These are phyloP conservation scores for Scaptomyza pallida DNA, from an alignment of 1,140 invertebrate genomes.

Conservation along the genomic window DNA sequence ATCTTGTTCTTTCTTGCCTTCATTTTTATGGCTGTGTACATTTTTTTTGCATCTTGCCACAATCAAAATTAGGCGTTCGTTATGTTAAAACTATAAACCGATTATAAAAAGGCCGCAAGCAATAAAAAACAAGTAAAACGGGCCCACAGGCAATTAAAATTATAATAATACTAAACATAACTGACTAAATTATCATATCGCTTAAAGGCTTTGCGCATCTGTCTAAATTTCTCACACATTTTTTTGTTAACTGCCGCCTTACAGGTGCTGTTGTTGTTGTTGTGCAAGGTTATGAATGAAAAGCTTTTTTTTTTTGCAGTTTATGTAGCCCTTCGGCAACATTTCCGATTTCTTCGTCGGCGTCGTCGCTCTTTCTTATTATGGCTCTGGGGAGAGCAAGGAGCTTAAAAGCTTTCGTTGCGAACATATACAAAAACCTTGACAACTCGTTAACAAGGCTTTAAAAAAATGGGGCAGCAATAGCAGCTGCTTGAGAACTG, in stretches of 20 bases:
- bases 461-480: conserved; percentile 17
- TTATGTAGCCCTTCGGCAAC: conserved; percentile 40
- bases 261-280: conserved; percentile 12
- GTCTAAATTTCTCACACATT: background rate
- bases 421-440: conserved; percentile 16
- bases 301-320: conserved; percentile 68
- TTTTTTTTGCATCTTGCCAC: too few relatives aligned
- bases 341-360: conserved; percentile 32
- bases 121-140: too few relatives aligned
- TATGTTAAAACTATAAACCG: conserved; percentile 46
- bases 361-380: conserved; percentile 4
- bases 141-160: too few relatives aligned
- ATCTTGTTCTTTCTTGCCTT: background rate
- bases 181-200: conserved; percentile 10
- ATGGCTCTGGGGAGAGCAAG: conserved; percentile 6
- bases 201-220: background rate
- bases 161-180: conserved; percentile 20
- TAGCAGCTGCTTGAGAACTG: conserved; percentile 10
- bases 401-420: conserved; percentile 22
- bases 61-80: too few relatives aligned
- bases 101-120: conserved; percentile 34
- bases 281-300: conserved; percentile 75
- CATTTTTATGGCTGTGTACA: background rate
- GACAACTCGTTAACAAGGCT: conserved; percentile 39
- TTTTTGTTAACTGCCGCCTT: background rate